Base-by-base conservation (phyloP, 2,113 vertebrate species). In the Cathartes aura region DNA sequence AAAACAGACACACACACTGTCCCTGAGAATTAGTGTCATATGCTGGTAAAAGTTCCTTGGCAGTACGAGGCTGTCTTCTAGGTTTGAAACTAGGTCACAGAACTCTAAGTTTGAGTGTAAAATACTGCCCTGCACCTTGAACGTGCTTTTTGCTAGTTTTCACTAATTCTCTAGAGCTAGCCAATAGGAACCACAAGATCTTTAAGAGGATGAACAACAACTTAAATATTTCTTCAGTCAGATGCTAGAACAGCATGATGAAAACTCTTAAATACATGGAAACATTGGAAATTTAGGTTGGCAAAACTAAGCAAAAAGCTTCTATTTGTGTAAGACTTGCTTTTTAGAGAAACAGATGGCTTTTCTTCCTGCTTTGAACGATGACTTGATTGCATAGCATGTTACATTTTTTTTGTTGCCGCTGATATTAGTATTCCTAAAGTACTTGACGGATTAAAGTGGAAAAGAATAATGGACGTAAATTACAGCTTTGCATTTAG, bases 341-440 rank as follows among this genome's bases (percentile, higher is more conserved):
- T 82, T 81, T 89, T 81, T 73, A 59, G 87, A 89, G 67, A 81
- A 96, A 70, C 82, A 91, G 87, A 82, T 91, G 80, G 64, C n/a
- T 93, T 83, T 86, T 93, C 71, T 56, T 96, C 94, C 66, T 76
- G 47, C 67, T 92, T 50, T 62, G 56, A 84, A 64, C 2, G 12
- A 82, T 83, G 63, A 40, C 36, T 92, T 50, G 20, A 67, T 59
- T 89, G 40, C 21, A 6, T 47, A 66, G 55, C 22, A 18, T 42
- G 45, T 68, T 82, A 20, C 3, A 1, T 15, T 38, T 63, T 63
- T 68, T 47, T 89, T 84, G 15, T 74, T 87, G 26, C 36, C 82
- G 52, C 59, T 89, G 53, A 64, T 91, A 50, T 59, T 76, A 79
- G 40, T 58, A 53, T 88, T 59, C n/a, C 30, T 89, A 29, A 96